A percentile compares a stretch with the other conserved stretches of the same genome.
phyloP scores from a whole-genome alignment of 2,797 vertebrate genomes.

The Hydrocynus forskahlii region DNA sequence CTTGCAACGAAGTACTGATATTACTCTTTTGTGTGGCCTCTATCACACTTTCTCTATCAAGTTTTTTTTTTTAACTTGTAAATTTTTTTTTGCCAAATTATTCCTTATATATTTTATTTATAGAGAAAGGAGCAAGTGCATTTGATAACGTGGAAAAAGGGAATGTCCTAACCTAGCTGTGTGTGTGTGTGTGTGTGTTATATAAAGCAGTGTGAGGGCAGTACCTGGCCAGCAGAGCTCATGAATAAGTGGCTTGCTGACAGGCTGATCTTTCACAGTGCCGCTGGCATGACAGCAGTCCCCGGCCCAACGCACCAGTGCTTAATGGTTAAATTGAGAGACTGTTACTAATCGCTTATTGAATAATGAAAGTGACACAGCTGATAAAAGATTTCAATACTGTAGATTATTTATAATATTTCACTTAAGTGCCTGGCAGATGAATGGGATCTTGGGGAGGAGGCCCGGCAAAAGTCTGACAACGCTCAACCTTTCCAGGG shows the following conservation, averaged over 20 bases:
- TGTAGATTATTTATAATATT: conserved; percentile 89
- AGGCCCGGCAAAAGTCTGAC: conserved; percentile 70
- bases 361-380: conserved; percentile 95
- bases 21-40: no score
- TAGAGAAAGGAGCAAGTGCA: neutral
- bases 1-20: no score
- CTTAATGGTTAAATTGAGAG: conserved; percentile 86
- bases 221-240: conserved; percentile 64
- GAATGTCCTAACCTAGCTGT: neutral
- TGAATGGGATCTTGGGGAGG: conserved; percentile 72
- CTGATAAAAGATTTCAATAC: conserved; percentile 95
- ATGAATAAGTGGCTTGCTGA: conserved; percentile 76
- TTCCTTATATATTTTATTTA: neutral
- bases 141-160: neutral
- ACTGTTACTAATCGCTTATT: conserved; percentile 88
- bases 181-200: neutral
- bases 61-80: no score
- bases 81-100: no score
- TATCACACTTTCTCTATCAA: no score
- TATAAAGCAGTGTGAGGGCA: conserved; percentile 20
- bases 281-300: conserved; percentile 68
- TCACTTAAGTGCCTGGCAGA: conserved; percentile 84
- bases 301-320: conserved; percentile 64
- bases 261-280: conserved; percentile 77
- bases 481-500: conserved; percentile 53